A percentile compares a stretch with the other conserved stretches of the same genome.
Conservation (phyloP, 2,888 invertebrate genomes). For the Clivina fossor region DNA sequence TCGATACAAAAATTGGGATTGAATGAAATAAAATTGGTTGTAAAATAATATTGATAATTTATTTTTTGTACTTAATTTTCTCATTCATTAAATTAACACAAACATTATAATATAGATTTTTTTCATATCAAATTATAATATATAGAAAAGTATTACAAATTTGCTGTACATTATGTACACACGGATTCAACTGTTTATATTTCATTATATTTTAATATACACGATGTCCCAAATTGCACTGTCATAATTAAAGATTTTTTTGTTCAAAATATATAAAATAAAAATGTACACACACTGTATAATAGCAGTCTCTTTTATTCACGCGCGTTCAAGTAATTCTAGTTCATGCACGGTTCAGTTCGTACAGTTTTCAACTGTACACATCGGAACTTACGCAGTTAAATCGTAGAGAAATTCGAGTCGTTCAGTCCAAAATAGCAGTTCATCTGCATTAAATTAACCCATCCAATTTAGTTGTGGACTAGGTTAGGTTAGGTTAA, state of each 20-base stretch:
- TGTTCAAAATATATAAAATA: conserved; percentile 24
- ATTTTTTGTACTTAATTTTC: conserved; percentile 30
- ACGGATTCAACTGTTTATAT: conserved; percentile 18
- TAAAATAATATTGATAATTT: conserved; percentile 28
- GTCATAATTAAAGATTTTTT: conserved; percentile 11
- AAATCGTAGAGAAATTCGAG: too few species aligned
- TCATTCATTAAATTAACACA: conserved; percentile 19
- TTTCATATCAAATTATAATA: conserved; percentile 28
- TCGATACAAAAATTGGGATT: background rate
- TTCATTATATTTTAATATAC: conserved; percentile 20
- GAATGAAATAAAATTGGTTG: too few species aligned
- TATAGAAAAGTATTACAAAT: conserved; percentile 36
- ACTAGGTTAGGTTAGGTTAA: too few species aligned
- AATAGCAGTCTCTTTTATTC: too few species aligned
- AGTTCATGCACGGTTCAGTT: too few species aligned
- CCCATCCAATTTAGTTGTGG: too few species aligned
- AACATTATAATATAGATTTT: conserved; percentile 13
- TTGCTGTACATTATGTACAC: conserved; percentile 22
- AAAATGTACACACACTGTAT: too few species aligned
- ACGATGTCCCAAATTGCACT: conserved; percentile 12
- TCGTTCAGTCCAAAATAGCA: too few species aligned
- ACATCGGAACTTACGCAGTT: too few species aligned
- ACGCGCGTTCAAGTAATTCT: too few species aligned
- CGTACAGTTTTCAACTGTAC: too few species aligned
- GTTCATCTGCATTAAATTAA: too few species aligned